Conservation (phyloP, 2,113 vertebrate species). For the Acinonyx jubatus region DNA sequence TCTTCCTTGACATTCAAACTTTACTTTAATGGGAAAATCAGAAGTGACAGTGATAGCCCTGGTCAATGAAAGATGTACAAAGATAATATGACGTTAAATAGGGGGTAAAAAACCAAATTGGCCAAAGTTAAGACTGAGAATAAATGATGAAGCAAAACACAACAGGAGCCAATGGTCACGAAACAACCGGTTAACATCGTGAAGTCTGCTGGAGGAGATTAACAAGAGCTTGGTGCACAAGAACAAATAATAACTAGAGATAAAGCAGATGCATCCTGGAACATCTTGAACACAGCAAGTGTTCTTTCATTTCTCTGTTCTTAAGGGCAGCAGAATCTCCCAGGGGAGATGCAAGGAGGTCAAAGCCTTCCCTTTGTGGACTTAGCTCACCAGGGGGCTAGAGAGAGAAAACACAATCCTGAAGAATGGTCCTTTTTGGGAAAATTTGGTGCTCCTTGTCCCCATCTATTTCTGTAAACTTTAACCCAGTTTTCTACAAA, state of each 20-base stretch:
- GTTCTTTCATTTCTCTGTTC: not conserved
- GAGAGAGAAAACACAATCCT: not conserved
- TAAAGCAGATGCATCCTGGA: rapidly evolving
- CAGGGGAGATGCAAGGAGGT: too few relatives aligned
- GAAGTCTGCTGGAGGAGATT: not conserved
- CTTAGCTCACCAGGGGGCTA: not conserved
- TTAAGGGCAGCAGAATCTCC: rapidly evolving
- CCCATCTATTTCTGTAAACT: not conserved
- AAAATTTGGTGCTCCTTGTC: too few relatives aligned
- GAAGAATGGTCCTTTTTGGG: not conserved
- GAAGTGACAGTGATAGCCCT: not conserved
- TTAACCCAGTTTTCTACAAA: not conserved
- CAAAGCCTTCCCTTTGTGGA: not conserved
- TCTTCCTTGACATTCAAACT: not conserved
- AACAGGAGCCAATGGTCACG: rapidly evolving
- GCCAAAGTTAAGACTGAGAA: not conserved
- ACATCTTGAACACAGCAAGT: rapidly evolving
- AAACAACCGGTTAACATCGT: rapidly evolving
- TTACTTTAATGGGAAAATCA: not conserved
- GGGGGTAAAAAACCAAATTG: too few relatives aligned
- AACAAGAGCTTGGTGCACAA: rapidly evolving
- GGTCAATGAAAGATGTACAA: not conserved
- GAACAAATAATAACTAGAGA: rapidly evolving
- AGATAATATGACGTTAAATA: too few relatives aligned
- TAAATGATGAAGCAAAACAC: not conserved